Evolutionary conservation across 2,888 invertebrate species (phyloP), one percentile per base, ranked within the genome.

Genomic region (Machimus rusticus): DNA sequence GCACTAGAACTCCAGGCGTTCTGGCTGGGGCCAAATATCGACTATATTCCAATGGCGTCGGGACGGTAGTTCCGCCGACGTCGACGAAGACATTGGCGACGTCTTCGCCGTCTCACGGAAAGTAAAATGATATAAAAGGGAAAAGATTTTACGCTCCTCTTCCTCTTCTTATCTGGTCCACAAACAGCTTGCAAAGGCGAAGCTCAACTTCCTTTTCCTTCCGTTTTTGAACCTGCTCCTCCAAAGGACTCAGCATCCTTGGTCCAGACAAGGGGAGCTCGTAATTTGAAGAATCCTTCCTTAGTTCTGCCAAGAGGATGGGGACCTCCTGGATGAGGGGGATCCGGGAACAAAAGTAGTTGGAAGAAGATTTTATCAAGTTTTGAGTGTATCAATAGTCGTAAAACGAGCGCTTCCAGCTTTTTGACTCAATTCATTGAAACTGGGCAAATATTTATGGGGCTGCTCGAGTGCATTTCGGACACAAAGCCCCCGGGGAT

Each of bases 121-220:
- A 79, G 79, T 79, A 79, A 79, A 79, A 79, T 46, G 79, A 79
- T 79, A 79, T 79, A 79, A 79, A 79, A 79, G 79, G 79, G 79
- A 79, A 79, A 79, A 79, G 79, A 79, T 79, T 79, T 79, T 79
- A 79, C 51, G 51, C 79, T 51, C n/a, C 39, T 51, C 79, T 79
- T 51, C 51, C 78, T 46, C 51, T 79, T 31, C 23, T 79, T 79
- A 79, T 51, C 51, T 23, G 9, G 39, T 46, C 23, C n/a, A 46
- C 79, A 39, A 23, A 51, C 23, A 79, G 66, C 66, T 66, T 66
- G 66, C 23, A 66, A 66, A n/a, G n/a, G n/a, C 23, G 23, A 12
- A 23, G 2, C 66, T 66, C 23, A 66, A 66, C 66, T 66, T 23
- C 66, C 23, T 66, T 12, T 66, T 66, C 28, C 23, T 66, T 66